A percentile compares a stretch with the other conserved stretches of the same genome.
phyloP scores from a whole-genome alignment of 2,797 vertebrate species.

The Lagocephalus sceleratus region DNA sequence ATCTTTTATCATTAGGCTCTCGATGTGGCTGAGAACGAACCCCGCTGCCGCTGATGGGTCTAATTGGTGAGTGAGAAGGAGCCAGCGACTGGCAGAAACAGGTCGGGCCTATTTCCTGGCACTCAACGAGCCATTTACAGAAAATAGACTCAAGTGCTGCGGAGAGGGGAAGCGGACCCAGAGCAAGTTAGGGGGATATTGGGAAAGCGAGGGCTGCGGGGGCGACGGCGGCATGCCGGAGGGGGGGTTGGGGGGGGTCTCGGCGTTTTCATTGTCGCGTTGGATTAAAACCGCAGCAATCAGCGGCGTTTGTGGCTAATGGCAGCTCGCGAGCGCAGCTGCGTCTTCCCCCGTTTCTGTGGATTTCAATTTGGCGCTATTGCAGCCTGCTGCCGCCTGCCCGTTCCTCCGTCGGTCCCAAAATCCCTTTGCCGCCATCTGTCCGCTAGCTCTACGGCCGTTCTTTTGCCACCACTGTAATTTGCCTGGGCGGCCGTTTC shows the following conservation, averaged over 20 bases:
- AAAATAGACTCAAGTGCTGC: constrained; percentile 27
- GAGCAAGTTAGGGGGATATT: constrained; percentile 10
- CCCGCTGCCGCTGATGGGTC: constrained; percentile 38
- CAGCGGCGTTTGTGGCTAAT: constrained; percentile 52
- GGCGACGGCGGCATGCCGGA: too few relatives aligned
- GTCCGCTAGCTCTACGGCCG: constrained; percentile 35
- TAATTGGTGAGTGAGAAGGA: constrained; percentile 52
- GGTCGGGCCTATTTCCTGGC: constrained; percentile 49
- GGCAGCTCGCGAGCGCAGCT: constrained; percentile 53
- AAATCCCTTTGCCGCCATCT: constrained; percentile 51
- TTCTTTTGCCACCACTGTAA: constrained; percentile 57
- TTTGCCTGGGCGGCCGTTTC: constrained; percentile 45
- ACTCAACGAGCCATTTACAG: constrained; percentile 46
- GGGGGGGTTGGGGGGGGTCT: constrained; percentile 25
- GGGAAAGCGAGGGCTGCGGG: constrained; percentile 7
- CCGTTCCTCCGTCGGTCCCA: constrained; percentile 38
- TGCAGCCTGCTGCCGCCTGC: constrained; percentile 28
- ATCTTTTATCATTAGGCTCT: constrained; percentile 60
- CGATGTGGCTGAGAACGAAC: constrained; percentile 58
- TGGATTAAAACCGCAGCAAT: constrained; percentile 51
- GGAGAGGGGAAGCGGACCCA: constrained; percentile 5
- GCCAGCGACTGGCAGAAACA: constrained; percentile 23
- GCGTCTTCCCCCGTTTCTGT: constrained; percentile 40
- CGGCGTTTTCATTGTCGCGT: constrained; percentile 47
- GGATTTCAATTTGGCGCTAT: constrained; percentile 37